Conservation (phyloP, 1,140 invertebrate genomes). For the Cardiocondyla obscurior region DNA sequence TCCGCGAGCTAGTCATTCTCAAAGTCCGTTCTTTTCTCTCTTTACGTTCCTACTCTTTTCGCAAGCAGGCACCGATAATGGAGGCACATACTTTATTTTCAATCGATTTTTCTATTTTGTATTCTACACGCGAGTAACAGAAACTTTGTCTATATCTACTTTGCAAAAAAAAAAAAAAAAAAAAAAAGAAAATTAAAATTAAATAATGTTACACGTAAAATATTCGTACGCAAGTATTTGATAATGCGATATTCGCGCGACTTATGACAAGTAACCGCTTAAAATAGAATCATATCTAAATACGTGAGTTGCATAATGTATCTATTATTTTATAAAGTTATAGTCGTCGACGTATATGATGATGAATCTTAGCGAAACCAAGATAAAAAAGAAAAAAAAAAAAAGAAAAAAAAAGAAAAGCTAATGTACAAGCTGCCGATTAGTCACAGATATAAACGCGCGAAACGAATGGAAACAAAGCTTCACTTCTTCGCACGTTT, state of each 20-base stretch:
- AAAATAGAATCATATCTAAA: slow-evolving; percentile 29
- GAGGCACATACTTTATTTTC: background rate
- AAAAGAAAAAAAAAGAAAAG: background rate
- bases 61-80: slow-evolving; percentile 15
- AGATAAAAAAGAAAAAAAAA: background rate
- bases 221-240: background rate
- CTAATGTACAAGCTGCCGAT: background rate
- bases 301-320: slow-evolving; percentile 8
- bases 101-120: background rate
- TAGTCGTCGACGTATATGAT: background rate
- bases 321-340: background rate
- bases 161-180: too few relatives aligned
- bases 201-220: background rate
- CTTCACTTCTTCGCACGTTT: background rate
- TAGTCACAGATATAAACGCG: background rate
- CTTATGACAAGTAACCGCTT: background rate
- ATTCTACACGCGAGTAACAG: background rate
- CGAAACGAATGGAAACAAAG: background rate
- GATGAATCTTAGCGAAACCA: background rate
- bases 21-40: background rate
- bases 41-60: background rate
- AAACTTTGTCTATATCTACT: background rate
- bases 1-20: background rate
- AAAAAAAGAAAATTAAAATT: too few relatives aligned
- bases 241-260: background rate